Evolutionary conservation across 1,140 invertebrate genomes (phyloP).

Genomic region (Conus betulinus): DNA sequence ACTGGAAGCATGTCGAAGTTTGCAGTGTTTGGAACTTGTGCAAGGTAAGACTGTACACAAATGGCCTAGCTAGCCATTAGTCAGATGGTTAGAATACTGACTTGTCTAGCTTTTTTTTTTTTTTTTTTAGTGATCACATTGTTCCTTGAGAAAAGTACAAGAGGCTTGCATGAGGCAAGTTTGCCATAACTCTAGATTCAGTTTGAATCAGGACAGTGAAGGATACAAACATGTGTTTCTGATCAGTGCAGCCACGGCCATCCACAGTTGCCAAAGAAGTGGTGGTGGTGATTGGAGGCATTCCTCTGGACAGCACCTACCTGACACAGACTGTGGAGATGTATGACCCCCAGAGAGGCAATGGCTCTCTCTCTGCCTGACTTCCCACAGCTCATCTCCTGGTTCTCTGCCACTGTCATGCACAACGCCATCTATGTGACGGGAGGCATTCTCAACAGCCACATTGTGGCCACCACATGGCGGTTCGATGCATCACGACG

Average conservation of each 20-base stretch:
- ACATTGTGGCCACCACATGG: slow-evolving; percentile 69
- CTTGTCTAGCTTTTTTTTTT: too few species aligned
- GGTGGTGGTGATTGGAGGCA: slow-evolving; percentile 68
- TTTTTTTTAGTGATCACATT: too few species aligned
- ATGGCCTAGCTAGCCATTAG: too few species aligned
- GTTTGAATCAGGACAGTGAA: too few species aligned
- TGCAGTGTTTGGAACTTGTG: too few species aligned
- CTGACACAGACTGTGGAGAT: slow-evolving; percentile 67
- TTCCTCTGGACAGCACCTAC: slow-evolving; percentile 53
- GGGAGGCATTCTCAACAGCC: slow-evolving; percentile 70
- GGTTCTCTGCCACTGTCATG: slow-evolving; percentile 66
- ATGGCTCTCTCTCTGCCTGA: slow-evolving; percentile 67
- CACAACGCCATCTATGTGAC: slow-evolving; percentile 71
- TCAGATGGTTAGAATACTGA: too few species aligned
- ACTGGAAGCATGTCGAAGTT: too few species aligned
- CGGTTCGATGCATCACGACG: slow-evolving; percentile 67
- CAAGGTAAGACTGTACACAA: too few species aligned
- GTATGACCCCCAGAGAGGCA: slow-evolving; percentile 71
- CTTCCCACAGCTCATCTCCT: slow-evolving; percentile 65
- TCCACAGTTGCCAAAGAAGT: slow-evolving; percentile 74
- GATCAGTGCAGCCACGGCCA: slow-evolving; percentile 66
- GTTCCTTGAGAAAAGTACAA: too few species aligned
- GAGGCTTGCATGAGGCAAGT: too few species aligned
- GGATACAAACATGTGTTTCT: not conserved
- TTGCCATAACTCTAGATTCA: too few species aligned